Evolutionary conservation across 64 coral and sea anemone species (phyloP).

Genomic region (Stichodactyla mertensii): DNA sequence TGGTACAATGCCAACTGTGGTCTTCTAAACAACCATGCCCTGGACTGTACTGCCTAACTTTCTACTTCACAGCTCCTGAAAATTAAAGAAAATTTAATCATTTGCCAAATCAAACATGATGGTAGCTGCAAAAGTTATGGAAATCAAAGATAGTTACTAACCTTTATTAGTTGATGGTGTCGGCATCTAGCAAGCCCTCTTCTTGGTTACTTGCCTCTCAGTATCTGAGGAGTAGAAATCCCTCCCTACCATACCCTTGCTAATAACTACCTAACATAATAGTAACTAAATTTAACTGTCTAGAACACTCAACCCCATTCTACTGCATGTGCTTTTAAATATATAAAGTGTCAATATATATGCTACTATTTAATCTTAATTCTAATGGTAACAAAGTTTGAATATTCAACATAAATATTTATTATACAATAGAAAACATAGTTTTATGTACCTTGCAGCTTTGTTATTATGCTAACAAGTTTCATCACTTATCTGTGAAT

Average conservation of each 20-base stretch:
- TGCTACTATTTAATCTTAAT: no score
- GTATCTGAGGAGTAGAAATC: slow-evolving; percentile 8
- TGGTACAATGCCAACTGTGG: background rate
- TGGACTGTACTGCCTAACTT: background rate
- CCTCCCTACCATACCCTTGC: background rate
- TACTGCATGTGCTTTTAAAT: slow-evolving; percentile 1
- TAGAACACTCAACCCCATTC: slow-evolving; percentile 4
- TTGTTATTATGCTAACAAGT: no score
- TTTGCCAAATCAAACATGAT: background rate
- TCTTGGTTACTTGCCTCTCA: background rate
- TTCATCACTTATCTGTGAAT: no score
- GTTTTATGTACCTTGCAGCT: background rate
- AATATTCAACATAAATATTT: background rate
- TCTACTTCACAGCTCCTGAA: background rate
- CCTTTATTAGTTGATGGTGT: background rate
- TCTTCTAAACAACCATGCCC: background rate
- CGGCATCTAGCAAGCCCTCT: background rate
- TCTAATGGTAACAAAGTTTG: no score
- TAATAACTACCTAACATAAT: background rate
- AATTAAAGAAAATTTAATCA: background rate
- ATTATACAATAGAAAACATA: background rate
- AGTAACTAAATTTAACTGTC: background rate
- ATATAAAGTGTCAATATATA: background rate
- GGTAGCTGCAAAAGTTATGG: no score
- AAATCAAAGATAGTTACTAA: background rate